phyloP scores from a whole-genome alignment of 2,113 vertebrate species.

The Erythrocebus patas region DNA sequence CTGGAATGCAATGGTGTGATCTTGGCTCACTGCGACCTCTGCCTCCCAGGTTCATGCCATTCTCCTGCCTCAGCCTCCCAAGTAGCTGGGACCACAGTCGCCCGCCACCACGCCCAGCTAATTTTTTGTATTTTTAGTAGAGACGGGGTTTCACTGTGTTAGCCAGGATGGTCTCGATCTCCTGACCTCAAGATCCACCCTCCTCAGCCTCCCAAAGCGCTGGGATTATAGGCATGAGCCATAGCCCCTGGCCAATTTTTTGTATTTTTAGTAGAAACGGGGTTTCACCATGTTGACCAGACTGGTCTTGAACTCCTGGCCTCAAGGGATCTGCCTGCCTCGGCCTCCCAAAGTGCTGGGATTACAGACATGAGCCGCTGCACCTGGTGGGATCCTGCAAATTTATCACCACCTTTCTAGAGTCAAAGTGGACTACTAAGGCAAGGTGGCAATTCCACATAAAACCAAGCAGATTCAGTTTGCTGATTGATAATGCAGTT shows the following conservation, averaged over 20 bases:
- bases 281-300: neutral
- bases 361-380: neutral
- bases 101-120: no score
- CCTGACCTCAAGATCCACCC: no score
- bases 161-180: no score
- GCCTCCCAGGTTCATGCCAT: no score
- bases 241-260: neutral
- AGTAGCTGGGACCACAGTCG: no score
- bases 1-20: no score
- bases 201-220: no score
- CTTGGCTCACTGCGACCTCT: no score
- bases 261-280: neutral
- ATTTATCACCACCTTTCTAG: neutral
- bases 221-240: no score
- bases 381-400: neutral
- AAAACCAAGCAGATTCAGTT: neutral
- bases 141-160: no score
- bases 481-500: neutral
- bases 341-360: neutral
- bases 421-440: neutral
- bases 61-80: no score
- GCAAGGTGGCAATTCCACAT: neutral
- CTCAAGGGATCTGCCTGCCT: neutral
- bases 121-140: no score
- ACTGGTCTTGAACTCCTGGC: neutral